Evolutionary conservation across 23 tunicate genomes (phyloP).

Genomic region (Ciona savignyi): DNA sequence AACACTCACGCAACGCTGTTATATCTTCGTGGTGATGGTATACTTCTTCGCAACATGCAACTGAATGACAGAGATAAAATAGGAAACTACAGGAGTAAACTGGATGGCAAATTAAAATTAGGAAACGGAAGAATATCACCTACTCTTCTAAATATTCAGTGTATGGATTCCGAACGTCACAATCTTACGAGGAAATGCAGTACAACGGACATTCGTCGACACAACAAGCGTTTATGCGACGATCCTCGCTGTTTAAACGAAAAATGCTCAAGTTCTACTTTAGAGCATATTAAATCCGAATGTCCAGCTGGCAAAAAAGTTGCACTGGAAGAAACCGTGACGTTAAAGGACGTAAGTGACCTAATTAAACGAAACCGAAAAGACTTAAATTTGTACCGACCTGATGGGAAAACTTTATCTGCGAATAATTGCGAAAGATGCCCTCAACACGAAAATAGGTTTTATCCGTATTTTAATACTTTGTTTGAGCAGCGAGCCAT

Average conservation of each 20-base stretch:
- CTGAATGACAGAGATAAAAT: slow-evolving; percentile 2
- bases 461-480: slow-evolving; percentile 55
- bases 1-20: slow-evolving; percentile 28
- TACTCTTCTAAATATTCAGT: not conserved
- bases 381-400: not conserved
- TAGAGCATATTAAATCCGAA: not conserved
- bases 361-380: slow-evolving; percentile 12
- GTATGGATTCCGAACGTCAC: not conserved
- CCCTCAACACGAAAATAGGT: slow-evolving; percentile 7
- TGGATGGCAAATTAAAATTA: not conserved
- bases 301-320: not conserved
- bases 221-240: slow-evolving; percentile 9
- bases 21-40: slow-evolving; percentile 76
- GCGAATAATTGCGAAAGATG: slow-evolving; percentile 9
- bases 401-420: not conserved
- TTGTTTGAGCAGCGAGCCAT: slow-evolving; percentile 33
- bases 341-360: slow-evolving; percentile 27
- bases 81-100: not conserved
- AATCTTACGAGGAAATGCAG: not conserved
- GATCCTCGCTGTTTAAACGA: slow-evolving; percentile 16
- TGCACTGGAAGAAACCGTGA: slow-evolving; percentile 5
- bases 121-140: not conserved
- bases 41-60: slow-evolving; percentile 26
- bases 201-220: not conserved
- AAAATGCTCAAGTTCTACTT: not conserved